Conservation (phyloP, 2,888 invertebrate species). For the Hydrotaea cyrtoneurina region DNA sequence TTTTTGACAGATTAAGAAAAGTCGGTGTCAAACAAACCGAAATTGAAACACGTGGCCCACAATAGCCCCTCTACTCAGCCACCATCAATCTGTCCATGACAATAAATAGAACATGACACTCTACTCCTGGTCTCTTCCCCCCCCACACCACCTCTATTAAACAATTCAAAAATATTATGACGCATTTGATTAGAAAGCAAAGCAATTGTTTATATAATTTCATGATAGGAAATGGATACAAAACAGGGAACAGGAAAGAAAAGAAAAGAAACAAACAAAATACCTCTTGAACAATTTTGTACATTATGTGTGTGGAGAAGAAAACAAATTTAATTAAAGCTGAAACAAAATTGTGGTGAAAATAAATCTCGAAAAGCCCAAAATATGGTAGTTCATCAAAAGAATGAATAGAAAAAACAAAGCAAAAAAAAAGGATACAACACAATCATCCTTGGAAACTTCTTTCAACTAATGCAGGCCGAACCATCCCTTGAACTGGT, state of each 20-base stretch:
- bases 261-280: no score
- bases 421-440: background rate
- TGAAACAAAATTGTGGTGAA: background rate
- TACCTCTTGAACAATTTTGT: no score
- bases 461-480: background rate
- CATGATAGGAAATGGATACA: background rate
- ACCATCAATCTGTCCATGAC: background rate
- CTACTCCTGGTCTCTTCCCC: no score
- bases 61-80: background rate
- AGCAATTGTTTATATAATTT: background rate
- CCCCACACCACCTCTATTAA: no score
- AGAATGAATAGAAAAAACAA: background rate
- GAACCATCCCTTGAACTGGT: background rate
- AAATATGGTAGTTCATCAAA: background rate
- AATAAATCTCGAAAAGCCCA: background rate
- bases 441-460: background rate
- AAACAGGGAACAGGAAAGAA: no score
- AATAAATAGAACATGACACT: no score
- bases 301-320: no score
- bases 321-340: no score
- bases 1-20: slow-evolving; percentile 34
- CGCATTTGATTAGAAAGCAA: background rate
- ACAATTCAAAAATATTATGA: background rate
- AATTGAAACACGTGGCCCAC: background rate
- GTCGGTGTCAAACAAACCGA: slow-evolving; percentile 30